Conservation (phyloP, 2,888 invertebrate genomes). For the Lithophane leautieri region DNA sequence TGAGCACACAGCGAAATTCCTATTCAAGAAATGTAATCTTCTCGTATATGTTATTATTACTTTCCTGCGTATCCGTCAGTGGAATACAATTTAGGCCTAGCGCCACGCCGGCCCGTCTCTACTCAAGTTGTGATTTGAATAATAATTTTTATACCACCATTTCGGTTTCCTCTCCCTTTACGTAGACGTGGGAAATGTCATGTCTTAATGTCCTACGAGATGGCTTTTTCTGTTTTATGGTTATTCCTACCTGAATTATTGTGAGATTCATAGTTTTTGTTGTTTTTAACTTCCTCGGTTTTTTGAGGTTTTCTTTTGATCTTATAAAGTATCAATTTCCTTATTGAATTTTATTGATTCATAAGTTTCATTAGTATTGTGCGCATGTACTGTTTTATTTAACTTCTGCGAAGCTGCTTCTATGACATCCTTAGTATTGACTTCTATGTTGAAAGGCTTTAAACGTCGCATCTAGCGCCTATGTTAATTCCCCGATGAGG, state of each 20-base stretch:
- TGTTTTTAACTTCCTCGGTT: constrained; percentile 56
- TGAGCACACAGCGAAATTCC: constrained; percentile 54
- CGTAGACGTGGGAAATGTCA: constrained; percentile 88
- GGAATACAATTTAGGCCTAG: constrained; percentile 87
- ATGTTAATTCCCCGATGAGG: constrained; percentile 57
- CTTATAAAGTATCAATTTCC: constrained; percentile 50
- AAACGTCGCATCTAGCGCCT: constrained; percentile 24
- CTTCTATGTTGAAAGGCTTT: constrained; percentile 42
- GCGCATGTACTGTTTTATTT: constrained; percentile 31
- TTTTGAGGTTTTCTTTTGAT: constrained; percentile 42
- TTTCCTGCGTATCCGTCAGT: constrained; percentile 85
- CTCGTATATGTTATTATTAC: constrained; percentile 78
- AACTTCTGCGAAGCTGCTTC: constrained; percentile 14
- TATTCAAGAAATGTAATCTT: constrained; percentile 75
- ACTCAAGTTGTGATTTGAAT: constrained; percentile 88
- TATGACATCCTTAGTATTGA: constrained; percentile 29
- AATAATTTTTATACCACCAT: constrained; percentile 88
- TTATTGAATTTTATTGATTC: constrained; percentile 51
- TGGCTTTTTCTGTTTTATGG: constrained; percentile 73
- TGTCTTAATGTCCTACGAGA: constrained; percentile 83
- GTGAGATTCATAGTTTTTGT: constrained; percentile 60
- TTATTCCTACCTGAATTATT: constrained; percentile 68
- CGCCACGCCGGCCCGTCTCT: constrained; percentile 83
- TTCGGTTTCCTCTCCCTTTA: constrained; percentile 87
- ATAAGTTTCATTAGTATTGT: constrained; percentile 38